A percentile compares a stretch with the other conserved stretches of the same genome.
Conservation (phyloP, 2,113 vertebrate species). For the Hippocampus mohnikei region DNA sequence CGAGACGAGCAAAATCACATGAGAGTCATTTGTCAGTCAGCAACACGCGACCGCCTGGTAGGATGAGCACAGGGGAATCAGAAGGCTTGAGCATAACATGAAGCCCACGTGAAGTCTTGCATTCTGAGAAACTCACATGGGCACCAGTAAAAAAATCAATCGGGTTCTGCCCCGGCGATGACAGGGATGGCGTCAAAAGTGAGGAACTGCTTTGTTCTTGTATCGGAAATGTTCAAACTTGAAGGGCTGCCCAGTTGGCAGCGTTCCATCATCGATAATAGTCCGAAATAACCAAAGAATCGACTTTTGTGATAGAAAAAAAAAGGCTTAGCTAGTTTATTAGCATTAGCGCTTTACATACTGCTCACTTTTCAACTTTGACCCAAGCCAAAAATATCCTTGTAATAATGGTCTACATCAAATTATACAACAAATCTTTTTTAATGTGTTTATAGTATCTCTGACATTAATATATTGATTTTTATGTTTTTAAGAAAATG, state of each 20-base stretch:
- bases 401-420: too few species aligned
- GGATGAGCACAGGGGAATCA: constrained; percentile 4
- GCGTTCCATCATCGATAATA: neutral
- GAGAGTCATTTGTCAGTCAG: constrained; percentile 15
- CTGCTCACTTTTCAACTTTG: too few species aligned
- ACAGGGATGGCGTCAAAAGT: neutral
- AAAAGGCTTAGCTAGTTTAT: neutral
- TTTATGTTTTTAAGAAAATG: too few species aligned
- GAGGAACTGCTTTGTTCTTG: neutral
- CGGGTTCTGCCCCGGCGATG: neutral
- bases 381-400: too few species aligned
- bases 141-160: neutral
- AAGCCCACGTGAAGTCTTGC: constrained; percentile 13
- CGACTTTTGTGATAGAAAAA: neutral
- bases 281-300: neutral
- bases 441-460: too few species aligned
- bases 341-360: too few species aligned
- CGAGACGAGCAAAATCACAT: constrained; percentile 30
- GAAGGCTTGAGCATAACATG: constrained; percentile 4
- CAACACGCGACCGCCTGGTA: neutral
- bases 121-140: neutral
- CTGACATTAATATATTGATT: too few species aligned
- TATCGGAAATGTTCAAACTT: neutral
- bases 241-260: neutral
- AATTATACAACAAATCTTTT: too few species aligned